A percentile compares a stretch with the other conserved stretches of the same genome.
Conservation (phyloP, 2,888 invertebrate species). For the Agrochola litura region DNA sequence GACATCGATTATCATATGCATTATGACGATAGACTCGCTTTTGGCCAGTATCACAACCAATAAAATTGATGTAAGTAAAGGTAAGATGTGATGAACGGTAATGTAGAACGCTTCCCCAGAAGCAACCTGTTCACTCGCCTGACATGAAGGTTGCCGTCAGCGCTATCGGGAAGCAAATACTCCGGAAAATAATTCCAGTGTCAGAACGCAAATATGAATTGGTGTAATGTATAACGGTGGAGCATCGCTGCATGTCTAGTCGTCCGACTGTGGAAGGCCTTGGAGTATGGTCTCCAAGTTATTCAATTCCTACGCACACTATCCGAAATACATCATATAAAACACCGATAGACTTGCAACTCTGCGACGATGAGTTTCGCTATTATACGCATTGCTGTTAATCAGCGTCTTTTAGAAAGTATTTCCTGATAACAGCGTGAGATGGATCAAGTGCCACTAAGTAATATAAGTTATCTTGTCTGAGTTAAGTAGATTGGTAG, state of each 20-base stretch:
- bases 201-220: neutral
- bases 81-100: neutral
- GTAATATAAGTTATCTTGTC: neutral
- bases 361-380: neutral
- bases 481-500: neutral
- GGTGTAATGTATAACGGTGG: slow-evolving; percentile 8
- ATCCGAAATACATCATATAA: slow-evolving; percentile 1
- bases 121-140: neutral
- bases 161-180: neutral
- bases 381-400: slow-evolving; percentile 9
- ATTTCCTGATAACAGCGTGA: neutral
- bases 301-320: neutral
- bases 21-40: neutral
- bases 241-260: neutral
- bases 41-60: neutral
- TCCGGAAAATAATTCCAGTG: neutral
- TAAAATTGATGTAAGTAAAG: too few relatives aligned
- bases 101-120: neutral
- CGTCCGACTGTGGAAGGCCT: neutral
- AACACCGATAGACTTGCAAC: neutral
- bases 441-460: slow-evolving; percentile 3
- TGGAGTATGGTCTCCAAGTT: slow-evolving; percentile 3
- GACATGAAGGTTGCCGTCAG: neutral
- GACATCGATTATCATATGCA: neutral
- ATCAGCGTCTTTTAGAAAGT: slow-evolving; percentile 1